These are phyloP conservation scores for Solea solea DNA, from an alignment of 2,113 vertebrate species.

Conservation along the genomic window DNA sequence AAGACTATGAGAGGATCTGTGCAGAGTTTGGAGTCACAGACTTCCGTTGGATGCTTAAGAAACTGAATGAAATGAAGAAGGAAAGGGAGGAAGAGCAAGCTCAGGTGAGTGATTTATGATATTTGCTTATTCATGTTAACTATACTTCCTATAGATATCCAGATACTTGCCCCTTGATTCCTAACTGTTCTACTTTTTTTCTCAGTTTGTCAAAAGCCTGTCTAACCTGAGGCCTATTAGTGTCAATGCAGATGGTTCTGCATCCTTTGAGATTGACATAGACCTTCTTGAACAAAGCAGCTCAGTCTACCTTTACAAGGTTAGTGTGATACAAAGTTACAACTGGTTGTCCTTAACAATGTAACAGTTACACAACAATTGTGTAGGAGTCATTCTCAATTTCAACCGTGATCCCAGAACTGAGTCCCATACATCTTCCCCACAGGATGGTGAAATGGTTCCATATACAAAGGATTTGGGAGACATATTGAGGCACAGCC, in stretches of 20 bases:
- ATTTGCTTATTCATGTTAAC: neutral
- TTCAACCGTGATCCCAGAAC: neutral
- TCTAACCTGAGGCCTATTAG: slow-evolving; percentile 79
- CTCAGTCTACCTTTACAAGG: slow-evolving; percentile 88
- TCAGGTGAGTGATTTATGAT: slow-evolving; percentile 67
- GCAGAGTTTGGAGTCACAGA: slow-evolving; percentile 85
- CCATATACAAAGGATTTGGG: slow-evolving; percentile 77
- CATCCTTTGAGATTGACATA: slow-evolving; percentile 85
- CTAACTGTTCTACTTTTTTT: slow-evolving; percentile 1
- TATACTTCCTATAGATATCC: neutral
- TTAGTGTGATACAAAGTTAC: slow-evolving; percentile 55
- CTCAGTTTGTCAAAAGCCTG: slow-evolving; percentile 82
- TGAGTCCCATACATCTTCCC: slow-evolving; percentile 1
- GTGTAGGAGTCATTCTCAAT: neutral
- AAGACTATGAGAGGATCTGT: slow-evolving; percentile 89
- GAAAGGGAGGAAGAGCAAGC: slow-evolving; percentile 81
- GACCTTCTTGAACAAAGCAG: slow-evolving; percentile 82
- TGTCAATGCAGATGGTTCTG: slow-evolving; percentile 77
- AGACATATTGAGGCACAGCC: slow-evolving; percentile 76
- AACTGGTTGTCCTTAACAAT: too few relatives aligned
- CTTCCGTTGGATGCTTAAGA: slow-evolving; percentile 89
- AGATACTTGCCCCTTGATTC: neutral
- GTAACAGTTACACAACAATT: too few relatives aligned
- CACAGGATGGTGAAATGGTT: slow-evolving; percentile 85
- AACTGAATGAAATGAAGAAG: slow-evolving; percentile 83